Percentiles rank a stretch among this genome's conserved stretches.
Conservation (phyloP, 2,888 invertebrate genomes). For the Ormia ochracea region DNA sequence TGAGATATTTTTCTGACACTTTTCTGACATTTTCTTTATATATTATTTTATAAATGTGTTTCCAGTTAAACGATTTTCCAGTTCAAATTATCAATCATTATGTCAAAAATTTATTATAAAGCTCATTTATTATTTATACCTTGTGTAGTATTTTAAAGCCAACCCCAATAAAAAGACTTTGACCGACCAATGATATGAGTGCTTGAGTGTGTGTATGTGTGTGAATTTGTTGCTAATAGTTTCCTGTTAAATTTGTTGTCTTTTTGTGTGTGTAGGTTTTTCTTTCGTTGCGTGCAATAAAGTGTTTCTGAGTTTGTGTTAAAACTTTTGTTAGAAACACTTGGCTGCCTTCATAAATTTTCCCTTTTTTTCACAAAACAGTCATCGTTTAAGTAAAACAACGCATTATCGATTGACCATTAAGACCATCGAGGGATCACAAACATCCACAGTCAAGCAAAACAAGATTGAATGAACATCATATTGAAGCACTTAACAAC, state of each 20-base stretch:
- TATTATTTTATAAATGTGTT: not conserved
- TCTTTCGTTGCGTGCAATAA: not conserved
- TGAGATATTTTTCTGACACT: not conserved
- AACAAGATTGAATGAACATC: not conserved
- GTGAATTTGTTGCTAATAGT: not conserved
- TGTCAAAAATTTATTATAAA: slow-evolving; percentile 34
- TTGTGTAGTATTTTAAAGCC: not conserved
- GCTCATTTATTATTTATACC: slow-evolving; percentile 39
- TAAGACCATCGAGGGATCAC: not conserved
- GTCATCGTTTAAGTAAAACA: slow-evolving; percentile 10
- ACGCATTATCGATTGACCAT: slow-evolving; percentile 34
- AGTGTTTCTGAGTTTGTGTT: slow-evolving; percentile 14
- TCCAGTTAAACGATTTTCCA: not conserved
- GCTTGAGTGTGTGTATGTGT: not conserved
- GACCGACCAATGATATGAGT: not conserved
- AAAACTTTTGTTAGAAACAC: slow-evolving; percentile 21
- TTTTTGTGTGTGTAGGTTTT: not conserved
- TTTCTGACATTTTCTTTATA: not conserved
- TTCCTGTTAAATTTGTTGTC: slow-evolving; percentile 16
- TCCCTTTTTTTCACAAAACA: not conserved
- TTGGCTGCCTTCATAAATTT: slow-evolving; percentile 33
- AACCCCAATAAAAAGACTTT: not conserved
- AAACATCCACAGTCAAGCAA: not conserved
- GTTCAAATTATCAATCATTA: slow-evolving; percentile 47
- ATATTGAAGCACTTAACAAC: not conserved